Percentiles rank a stretch among this genome's conserved stretches.
phyloP scores from a whole-genome alignment of 1,140 invertebrate genomes.

The Drosophila miranda region DNA sequence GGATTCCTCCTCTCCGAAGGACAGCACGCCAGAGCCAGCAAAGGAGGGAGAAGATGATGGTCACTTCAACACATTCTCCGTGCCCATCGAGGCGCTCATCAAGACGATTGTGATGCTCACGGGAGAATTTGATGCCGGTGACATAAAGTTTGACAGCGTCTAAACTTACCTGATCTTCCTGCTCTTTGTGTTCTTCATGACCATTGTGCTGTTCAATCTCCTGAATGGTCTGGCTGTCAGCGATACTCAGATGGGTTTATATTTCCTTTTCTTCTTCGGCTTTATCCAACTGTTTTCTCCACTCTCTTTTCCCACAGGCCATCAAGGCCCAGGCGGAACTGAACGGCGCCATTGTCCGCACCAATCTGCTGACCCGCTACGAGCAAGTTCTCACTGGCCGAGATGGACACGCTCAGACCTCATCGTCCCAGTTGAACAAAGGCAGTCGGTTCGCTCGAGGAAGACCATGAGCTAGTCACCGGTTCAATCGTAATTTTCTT shows the following conservation, averaged over 20 bases:
- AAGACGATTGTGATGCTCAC: conserved; percentile 93
- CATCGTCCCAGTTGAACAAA: no score
- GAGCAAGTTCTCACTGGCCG: no score
- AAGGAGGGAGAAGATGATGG: conserved; percentile 52
- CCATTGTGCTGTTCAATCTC: conserved; percentile 91
- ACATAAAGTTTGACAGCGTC: conserved; percentile 86
- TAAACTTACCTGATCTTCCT: conserved; percentile 89
- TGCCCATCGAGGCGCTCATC: conserved; percentile 87
- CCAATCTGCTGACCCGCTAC: no score
- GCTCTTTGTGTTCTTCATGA: conserved; percentile 90
- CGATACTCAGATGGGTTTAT: conserved; percentile 85
- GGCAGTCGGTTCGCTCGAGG: no score
- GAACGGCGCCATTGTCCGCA: conserved; percentile 87
- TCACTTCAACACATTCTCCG: conserved; percentile 85
- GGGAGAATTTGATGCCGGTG: conserved; percentile 92
- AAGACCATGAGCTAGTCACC: no score
- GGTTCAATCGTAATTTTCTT: no score
- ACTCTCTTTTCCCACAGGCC: conserved; percentile 81
- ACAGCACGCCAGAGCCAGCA: background rate
- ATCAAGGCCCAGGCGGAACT: conserved; percentile 90
- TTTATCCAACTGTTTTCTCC: background rate
- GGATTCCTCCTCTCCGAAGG: no score
- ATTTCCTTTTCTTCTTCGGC: background rate
- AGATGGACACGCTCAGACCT: no score
- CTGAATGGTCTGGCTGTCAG: no score